Conservation (phyloP, 2,888 invertebrate species). For the Amphipyra berbera region DNA sequence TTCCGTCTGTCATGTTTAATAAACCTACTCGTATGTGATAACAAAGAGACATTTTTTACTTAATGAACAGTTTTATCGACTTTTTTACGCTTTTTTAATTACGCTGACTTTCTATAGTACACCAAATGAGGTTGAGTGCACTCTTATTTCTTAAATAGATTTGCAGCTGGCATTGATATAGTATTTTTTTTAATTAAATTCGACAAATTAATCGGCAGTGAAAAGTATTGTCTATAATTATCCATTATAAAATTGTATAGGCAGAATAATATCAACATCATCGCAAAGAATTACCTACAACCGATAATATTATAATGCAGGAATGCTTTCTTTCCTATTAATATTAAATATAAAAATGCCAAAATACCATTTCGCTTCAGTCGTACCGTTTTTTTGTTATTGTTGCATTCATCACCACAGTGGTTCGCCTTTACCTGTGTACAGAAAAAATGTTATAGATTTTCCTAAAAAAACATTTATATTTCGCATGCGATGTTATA, state of each 20-base stretch:
- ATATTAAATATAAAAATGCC: slow-evolving; percentile 52
- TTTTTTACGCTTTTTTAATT: too few relatives aligned
- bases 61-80: too few relatives aligned
- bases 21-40: too few relatives aligned
- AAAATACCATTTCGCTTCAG: slow-evolving; percentile 53
- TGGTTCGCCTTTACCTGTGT: slow-evolving; percentile 76
- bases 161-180: neutral
- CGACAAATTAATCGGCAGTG: slow-evolving; percentile 41
- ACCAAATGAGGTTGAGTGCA: too few relatives aligned
- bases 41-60: too few relatives aligned
- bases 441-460: slow-evolving; percentile 50
- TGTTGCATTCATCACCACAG: slow-evolving; percentile 69
- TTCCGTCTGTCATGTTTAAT: too few relatives aligned
- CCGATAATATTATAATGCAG: slow-evolving; percentile 55
- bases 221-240: slow-evolving; percentile 29
- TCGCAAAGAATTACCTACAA: slow-evolving; percentile 38
- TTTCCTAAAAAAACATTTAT: slow-evolving; percentile 7
- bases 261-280: slow-evolving; percentile 34
- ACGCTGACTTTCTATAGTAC: too few relatives aligned
- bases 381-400: slow-evolving; percentile 42
- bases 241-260: slow-evolving; percentile 18
- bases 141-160: too few relatives aligned
- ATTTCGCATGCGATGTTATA: slow-evolving; percentile 51
- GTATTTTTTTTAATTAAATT: slow-evolving; percentile 17
- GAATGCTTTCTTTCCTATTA: slow-evolving; percentile 69